A percentile compares a stretch with the other conserved stretches of the same genome.
These are phyloP conservation scores for Nothobranchius kuhntae DNA, from an alignment of 2,113 vertebrate species.

Conservation along the genomic window DNA sequence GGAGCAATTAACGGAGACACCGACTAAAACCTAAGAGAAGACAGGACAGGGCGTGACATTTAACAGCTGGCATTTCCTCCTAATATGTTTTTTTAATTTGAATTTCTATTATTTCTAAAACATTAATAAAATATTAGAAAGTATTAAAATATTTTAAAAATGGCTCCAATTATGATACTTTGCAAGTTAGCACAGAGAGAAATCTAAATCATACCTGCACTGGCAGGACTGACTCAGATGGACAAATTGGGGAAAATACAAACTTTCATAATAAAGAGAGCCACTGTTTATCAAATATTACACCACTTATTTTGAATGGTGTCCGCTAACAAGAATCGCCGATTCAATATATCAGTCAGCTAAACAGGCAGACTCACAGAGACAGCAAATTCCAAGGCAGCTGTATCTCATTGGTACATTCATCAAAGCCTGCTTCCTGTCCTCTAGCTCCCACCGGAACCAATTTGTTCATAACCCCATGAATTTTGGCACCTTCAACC, in stretches of 20 bases:
- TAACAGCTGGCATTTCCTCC: too few relatives aligned
- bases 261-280: constrained; percentile 10
- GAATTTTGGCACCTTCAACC: constrained; percentile 60
- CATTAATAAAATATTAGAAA: neutral
- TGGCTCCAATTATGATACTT: too few relatives aligned
- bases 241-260: neutral
- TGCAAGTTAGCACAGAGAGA: neutral
- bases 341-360: constrained; percentile 38
- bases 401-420: constrained; percentile 71
- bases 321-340: neutral
- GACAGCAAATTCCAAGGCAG: constrained; percentile 30
- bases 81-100: too few relatives aligned
- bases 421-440: constrained; percentile 73
- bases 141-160: neutral
- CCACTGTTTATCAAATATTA: constrained; percentile 15
- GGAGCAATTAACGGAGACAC: too few relatives aligned
- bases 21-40: too few relatives aligned
- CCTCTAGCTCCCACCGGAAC: constrained; percentile 70
- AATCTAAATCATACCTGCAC: constrained; percentile 1
- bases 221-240: neutral
- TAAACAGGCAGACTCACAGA: constrained; percentile 37
- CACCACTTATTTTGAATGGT: constrained; percentile 30
- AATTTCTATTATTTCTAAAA: neutral
- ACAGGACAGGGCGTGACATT: too few relatives aligned
- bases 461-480: constrained; percentile 75